phyloP scores from a whole-genome alignment of 1,140 invertebrate species.

The Panonychus citri region DNA sequence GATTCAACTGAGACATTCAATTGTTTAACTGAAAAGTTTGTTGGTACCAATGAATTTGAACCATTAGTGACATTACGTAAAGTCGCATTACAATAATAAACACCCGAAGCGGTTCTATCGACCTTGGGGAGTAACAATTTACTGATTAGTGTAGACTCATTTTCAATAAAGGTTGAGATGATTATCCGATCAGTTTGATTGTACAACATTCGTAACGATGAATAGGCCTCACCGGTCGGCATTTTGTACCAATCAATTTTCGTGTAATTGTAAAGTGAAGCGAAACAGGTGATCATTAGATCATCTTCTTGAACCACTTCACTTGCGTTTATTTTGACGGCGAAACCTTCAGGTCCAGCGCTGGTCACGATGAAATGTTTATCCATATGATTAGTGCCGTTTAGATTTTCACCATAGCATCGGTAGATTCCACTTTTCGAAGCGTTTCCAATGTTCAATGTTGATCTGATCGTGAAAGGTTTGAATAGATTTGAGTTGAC shows the following conservation, averaged over 20 bases:
- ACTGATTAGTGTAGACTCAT: not conserved
- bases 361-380: not conserved
- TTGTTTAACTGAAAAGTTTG: not conserved
- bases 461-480: not conserved
- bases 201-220: not conserved
- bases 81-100: not conserved
- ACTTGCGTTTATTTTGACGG: conserved; percentile 4
- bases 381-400: not conserved
- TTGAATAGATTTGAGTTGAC: not conserved
- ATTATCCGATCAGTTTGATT: not conserved
- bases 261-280: conserved; percentile 12
- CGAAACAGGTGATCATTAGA: conserved; percentile 12
- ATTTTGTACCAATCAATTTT: conserved; percentile 8
- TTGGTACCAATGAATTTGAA: not conserved
- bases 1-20: not conserved
- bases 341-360: conserved; percentile 11
- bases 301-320: conserved; percentile 12
- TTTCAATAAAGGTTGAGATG: not conserved
- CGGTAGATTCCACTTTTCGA: not conserved
- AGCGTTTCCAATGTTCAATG: not conserved
- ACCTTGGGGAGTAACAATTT: not conserved
- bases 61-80: not conserved
- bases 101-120: not conserved
- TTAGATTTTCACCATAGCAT: not conserved
- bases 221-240: not conserved